Conservation (phyloP, 2,113 vertebrate genomes). For the Callipepla californica region DNA sequence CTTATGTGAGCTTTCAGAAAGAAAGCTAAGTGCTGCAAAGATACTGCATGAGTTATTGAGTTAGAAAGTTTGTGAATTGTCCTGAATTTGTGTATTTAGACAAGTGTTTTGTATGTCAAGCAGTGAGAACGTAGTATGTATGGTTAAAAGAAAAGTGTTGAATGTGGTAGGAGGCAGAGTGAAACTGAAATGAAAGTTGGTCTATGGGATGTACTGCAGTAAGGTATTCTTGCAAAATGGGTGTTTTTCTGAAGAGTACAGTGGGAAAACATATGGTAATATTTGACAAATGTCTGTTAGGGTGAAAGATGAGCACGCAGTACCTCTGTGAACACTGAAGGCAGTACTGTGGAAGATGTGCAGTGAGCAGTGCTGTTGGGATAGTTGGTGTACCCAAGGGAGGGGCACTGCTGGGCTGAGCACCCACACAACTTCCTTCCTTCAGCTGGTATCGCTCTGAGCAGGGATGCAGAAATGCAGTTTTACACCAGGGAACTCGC, state of each 20-base stretch:
- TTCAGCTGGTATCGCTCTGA: not conserved
- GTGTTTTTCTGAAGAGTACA: not conserved
- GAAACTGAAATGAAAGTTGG: not conserved
- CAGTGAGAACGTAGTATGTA: not conserved
- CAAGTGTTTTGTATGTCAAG: not conserved
- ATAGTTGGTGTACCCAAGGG: not conserved
- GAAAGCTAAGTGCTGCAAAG: not conserved
- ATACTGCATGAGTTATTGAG: accelerated
- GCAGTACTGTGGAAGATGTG: not conserved
- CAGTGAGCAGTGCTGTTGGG: not conserved
- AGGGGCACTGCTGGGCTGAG: not conserved
- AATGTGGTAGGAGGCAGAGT: not conserved
- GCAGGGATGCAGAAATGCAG: not conserved
- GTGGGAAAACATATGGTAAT: accelerated
- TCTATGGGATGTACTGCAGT: not conserved
- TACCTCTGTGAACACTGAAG: not conserved
- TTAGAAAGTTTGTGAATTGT: not conserved
- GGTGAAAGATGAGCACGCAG: not conserved
- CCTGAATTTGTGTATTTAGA: not conserved
- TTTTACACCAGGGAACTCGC: not conserved
- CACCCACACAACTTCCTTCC: not conserved
- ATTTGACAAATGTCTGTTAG: not conserved
- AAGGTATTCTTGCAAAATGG: not conserved
- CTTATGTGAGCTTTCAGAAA: not conserved
- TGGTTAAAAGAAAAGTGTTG: not conserved